A percentile compares a stretch with the other conserved stretches of the same genome.
Conservation (phyloP, 2,113 vertebrate genomes). For the Tor tambroides region DNA sequence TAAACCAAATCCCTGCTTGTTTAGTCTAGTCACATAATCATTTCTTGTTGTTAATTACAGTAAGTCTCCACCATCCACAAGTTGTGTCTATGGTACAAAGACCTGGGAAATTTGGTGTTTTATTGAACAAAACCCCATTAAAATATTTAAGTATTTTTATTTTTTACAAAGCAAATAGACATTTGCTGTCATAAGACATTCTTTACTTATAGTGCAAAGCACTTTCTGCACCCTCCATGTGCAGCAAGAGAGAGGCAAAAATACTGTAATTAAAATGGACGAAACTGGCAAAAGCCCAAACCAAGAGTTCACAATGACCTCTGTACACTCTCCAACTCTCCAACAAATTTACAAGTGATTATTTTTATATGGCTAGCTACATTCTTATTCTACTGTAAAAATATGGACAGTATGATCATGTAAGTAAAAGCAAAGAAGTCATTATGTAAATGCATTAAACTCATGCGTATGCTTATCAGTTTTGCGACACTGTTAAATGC, state of each 20-base stretch:
- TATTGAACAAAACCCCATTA: neutral
- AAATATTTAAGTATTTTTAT: neutral
- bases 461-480: neutral
- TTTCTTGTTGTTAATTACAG: conserved; percentile 32
- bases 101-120: neutral
- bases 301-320: conserved; percentile 7
- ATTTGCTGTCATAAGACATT: neutral
- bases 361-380: neutral
- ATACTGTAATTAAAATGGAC: conserved; percentile 59
- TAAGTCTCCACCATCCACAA: neutral
- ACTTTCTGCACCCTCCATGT: neutral
- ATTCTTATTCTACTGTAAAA: neutral
- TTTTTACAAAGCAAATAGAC: neutral
- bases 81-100: neutral
- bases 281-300: conserved; percentile 64
- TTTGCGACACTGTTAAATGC: neutral
- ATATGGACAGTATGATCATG: neutral
- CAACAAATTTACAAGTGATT: neutral
- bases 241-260: neutral
- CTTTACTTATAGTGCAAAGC: neutral
- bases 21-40: conserved; percentile 49
- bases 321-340: neutral
- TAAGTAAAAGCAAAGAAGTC: neutral
- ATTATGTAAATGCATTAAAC: neutral
- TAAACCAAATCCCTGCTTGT: conserved; percentile 43